Conservation (phyloP, 1,140 invertebrate genomes). For the Diabrotica undecimpunctata region DNA sequence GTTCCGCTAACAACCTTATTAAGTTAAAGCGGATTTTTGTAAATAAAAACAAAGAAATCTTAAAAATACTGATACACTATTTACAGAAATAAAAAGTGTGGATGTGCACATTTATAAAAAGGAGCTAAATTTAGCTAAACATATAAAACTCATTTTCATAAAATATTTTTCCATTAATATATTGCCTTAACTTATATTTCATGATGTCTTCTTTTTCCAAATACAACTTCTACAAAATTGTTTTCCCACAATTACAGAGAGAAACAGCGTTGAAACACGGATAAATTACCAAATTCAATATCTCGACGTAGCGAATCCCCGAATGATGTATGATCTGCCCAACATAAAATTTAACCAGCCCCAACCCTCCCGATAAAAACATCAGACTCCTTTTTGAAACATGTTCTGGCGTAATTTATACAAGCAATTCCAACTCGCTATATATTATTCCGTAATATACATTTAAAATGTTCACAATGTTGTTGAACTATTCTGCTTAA, state of each 20-base stretch:
- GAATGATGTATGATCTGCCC: background rate
- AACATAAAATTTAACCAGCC: background rate
- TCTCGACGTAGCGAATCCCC: background rate
- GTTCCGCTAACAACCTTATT: no score
- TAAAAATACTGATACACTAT: no score
- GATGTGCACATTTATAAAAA: no score
- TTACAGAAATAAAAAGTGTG: no score
- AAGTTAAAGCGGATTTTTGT: no score
- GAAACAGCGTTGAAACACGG: background rate
- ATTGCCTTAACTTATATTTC: no score
- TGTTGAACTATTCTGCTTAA: background rate
- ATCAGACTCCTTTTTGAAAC: conserved; percentile 2
- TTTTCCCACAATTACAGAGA: background rate
- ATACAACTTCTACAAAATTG: background rate
- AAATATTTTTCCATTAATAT: no score
- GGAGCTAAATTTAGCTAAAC: no score
- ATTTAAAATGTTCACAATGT: background rate
- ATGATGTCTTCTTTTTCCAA: no score
- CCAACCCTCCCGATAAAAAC: background rate
- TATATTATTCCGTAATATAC: conserved; percentile 1
- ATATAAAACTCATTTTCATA: no score
- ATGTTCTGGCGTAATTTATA: background rate
- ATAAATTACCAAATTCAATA: background rate
- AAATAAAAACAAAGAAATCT: no score
- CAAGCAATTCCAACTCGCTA: background rate